Percentiles rank a stretch among this genome's conserved stretches.
These are phyloP conservation scores for Aldrovandia affinis DNA, from an alignment of 2,797 vertebrate genomes.

Conservation along the genomic window DNA sequence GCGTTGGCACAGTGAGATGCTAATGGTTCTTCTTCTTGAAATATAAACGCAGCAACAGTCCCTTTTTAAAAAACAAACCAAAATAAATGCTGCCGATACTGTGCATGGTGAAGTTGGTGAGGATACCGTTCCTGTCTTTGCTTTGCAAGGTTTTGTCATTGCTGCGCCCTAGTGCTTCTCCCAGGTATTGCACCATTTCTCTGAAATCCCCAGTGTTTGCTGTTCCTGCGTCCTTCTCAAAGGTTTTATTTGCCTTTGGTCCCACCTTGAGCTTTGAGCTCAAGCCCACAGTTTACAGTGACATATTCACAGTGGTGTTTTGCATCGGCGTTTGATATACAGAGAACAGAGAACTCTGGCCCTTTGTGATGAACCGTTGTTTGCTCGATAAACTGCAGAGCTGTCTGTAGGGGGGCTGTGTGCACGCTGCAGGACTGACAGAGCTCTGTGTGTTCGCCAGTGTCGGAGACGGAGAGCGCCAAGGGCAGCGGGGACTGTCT, in stretches of 20 bases:
- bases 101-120: not conserved
- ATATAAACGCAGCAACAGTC: not conserved
- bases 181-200: not conserved
- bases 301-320: not conserved
- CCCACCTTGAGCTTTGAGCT: constrained; percentile 13
- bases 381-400: not conserved
- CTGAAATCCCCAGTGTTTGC: not conserved
- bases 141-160: not conserved
- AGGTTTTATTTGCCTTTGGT: constrained; percentile 10
- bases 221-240: not conserved
- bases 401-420: not conserved
- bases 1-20: not conserved
- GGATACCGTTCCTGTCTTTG: not conserved
- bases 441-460: constrained; percentile 43
- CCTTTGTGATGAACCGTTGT: not conserved
- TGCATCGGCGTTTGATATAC: not conserved
- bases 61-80: too few relatives aligned
- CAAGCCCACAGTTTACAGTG: constrained; percentile 2
- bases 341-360: not conserved
- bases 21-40: not conserved
- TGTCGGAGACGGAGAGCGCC: constrained; percentile 70
- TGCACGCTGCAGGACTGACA: not conserved
- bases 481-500: constrained; percentile 74
- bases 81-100: too few relatives aligned
- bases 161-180: constrained; percentile 15